Evolutionary conservation across 1,140 invertebrate species (phyloP).

Genomic region (Berghia stephanieae): DNA sequence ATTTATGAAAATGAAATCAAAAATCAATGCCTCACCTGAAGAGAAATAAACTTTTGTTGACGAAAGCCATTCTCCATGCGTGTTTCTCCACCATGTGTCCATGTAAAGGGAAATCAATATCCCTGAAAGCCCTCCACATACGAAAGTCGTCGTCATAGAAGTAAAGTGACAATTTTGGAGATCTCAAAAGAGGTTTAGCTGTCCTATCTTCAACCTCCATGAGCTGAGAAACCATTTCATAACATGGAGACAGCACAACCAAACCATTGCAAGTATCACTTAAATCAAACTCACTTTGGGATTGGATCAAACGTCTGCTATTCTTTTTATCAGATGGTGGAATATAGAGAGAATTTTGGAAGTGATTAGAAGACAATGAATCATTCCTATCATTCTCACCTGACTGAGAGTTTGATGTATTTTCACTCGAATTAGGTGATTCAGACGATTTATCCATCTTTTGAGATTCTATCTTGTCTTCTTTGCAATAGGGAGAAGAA

Average conservation of each 20-base stretch:
- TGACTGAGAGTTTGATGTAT: too few species aligned
- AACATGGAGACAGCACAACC: conserved; percentile 19
- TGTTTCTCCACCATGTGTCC: conserved; percentile 29
- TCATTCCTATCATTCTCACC: too few species aligned
- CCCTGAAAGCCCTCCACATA: not conserved
- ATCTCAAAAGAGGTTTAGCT: not conserved
- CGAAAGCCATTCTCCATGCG: conserved; percentile 26
- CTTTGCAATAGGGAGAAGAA: too few species aligned
- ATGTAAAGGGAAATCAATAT: conserved; percentile 20
- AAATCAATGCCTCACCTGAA: conserved; percentile 17
- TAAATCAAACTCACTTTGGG: too few species aligned
- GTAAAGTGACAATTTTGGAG: conserved; percentile 16
- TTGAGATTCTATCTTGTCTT: too few species aligned
- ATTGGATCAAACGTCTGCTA: too few species aligned
- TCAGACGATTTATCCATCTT: too few species aligned
- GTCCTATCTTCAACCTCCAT: conserved; percentile 20
- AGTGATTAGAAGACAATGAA: too few species aligned
- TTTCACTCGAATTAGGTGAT: too few species aligned
- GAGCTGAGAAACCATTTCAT: conserved; percentile 17
- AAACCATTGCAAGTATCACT: not conserved
- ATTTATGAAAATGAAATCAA: too few species aligned
- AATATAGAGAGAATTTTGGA: too few species aligned
- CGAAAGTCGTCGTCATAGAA: conserved; percentile 23
- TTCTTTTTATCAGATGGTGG: too few species aligned
- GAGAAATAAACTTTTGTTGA: conserved; percentile 8